A percentile compares a stretch with the other conserved stretches of the same genome.
These are phyloP conservation scores for Idaea aversata DNA, from an alignment of 2,888 invertebrate species.

Conservation along the genomic window DNA sequence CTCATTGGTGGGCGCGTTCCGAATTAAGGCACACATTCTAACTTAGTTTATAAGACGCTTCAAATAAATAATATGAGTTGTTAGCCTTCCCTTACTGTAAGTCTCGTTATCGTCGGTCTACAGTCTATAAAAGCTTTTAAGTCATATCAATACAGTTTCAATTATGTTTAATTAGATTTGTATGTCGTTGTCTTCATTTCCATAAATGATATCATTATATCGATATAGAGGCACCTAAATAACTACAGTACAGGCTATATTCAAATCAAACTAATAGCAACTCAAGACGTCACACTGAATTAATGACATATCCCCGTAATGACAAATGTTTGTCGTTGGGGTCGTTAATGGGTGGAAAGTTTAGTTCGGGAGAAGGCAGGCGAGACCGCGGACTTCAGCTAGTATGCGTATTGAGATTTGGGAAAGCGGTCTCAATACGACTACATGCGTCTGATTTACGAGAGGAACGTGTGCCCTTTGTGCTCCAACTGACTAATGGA, in stretches of 20 bases:
- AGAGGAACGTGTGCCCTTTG: conserved; percentile 80
- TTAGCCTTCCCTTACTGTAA: too few relatives aligned
- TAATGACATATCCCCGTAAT: conserved; percentile 53
- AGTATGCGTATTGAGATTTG: conserved; percentile 71
- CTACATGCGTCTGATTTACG: conserved; percentile 78
- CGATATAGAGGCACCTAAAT: not conserved
- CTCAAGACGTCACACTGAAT: conserved; percentile 43
- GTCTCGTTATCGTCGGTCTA: too few relatives aligned
- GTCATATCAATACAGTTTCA: too few relatives aligned
- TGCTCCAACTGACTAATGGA: conserved; percentile 78
- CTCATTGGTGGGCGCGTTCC: too few relatives aligned
- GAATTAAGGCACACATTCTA: too few relatives aligned
- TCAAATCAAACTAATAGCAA: conserved; percentile 28
- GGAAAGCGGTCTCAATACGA: conserved; percentile 74
- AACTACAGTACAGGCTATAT: conserved; percentile 8
- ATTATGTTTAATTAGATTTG: too few relatives aligned
- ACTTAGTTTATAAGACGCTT: too few relatives aligned
- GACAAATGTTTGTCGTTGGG: conserved; percentile 64
- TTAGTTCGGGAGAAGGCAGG: conserved; percentile 36
- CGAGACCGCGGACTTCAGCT: conserved; percentile 37
- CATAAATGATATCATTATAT: not conserved
- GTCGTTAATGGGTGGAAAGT: conserved; percentile 73
- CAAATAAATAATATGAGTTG: too few relatives aligned
- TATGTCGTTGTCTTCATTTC: too few relatives aligned
- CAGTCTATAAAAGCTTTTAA: too few relatives aligned